Conservation (phyloP, 2,888 invertebrate genomes). For the Phasia obesa region DNA sequence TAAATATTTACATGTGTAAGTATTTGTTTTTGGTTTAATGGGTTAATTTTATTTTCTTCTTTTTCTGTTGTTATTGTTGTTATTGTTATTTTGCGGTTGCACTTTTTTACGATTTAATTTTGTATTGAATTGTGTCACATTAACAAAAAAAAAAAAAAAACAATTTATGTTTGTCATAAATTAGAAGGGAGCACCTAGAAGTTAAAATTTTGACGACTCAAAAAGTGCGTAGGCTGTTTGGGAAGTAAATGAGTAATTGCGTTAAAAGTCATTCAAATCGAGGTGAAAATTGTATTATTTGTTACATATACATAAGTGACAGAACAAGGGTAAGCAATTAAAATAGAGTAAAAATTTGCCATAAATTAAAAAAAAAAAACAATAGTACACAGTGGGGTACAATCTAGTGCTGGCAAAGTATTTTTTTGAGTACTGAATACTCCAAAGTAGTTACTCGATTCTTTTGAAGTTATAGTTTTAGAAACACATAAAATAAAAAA, state of each 20-base stretch:
- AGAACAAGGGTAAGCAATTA: too few relatives aligned
- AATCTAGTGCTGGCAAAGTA: too few relatives aligned
- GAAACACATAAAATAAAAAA: too few relatives aligned
- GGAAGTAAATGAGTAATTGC: conserved; percentile 9
- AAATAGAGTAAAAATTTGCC: too few relatives aligned
- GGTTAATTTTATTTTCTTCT: background rate
- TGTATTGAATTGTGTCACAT: conserved; percentile 42
- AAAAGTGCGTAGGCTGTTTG: conserved; percentile 54
- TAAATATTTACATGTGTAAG: too few relatives aligned
- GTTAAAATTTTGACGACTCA: conserved; percentile 36
- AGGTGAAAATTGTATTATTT: conserved; percentile 29
- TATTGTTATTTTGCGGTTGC: conserved; percentile 35
- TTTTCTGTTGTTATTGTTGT: conserved; percentile 12
- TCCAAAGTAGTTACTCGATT: too few relatives aligned
- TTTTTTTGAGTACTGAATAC: too few relatives aligned
- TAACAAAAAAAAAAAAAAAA: conserved; percentile 28
- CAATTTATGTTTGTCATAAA: conserved; percentile 68
- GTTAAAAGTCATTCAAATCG: background rate
- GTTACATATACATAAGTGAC: background rate
- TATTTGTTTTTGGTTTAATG: too few relatives aligned
- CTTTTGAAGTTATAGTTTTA: too few relatives aligned
- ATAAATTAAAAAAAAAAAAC: too few relatives aligned
- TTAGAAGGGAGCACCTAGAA: conserved; percentile 68
- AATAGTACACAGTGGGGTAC: too few relatives aligned
- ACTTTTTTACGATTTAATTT: conserved; percentile 12